Evolutionary conservation across 2,113 vertebrate genomes (phyloP).

Genomic region (Raja brachyura): DNA sequence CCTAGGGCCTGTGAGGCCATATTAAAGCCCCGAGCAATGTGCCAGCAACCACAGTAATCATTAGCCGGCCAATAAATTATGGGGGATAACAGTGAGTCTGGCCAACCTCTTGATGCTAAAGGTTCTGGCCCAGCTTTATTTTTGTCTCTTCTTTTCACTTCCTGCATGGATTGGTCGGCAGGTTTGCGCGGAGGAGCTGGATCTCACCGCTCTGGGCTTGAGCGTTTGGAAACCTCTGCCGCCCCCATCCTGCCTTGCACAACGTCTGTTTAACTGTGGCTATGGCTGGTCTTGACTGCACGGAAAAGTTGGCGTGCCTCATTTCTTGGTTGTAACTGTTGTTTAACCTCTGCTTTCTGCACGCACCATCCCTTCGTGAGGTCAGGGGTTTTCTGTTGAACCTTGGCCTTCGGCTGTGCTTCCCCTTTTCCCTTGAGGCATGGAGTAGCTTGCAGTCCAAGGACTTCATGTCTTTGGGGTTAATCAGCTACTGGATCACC

Average conservation of each 20-base stretch:
- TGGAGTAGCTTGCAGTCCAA: no score
- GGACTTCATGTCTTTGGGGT: no score
- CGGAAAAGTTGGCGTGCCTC: no score
- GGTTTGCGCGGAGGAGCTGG: neutral
- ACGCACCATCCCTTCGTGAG: no score
- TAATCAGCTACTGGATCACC: no score
- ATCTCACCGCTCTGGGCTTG: neutral
- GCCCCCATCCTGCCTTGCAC: neutral
- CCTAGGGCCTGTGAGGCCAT: neutral
- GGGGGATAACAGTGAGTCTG: neutral
- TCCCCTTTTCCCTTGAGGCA: no score
- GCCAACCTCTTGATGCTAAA: neutral
- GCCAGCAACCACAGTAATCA: slow-evolving; percentile 15
- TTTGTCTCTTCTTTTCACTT: neutral
- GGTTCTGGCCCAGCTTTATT: neutral
- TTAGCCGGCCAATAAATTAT: neutral
- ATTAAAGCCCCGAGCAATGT: neutral
- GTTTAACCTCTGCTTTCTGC: no score
- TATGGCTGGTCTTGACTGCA: no score
- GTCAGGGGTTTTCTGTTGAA: no score
- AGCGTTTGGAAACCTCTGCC: neutral
- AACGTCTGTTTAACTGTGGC: neutral
- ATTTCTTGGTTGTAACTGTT: no score
- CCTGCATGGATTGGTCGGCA: neutral
- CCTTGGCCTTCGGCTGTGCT: no score